Evolutionary conservation across 2,797 vertebrate species (phyloP).

Genomic region (Ceyx erithaca): DNA sequence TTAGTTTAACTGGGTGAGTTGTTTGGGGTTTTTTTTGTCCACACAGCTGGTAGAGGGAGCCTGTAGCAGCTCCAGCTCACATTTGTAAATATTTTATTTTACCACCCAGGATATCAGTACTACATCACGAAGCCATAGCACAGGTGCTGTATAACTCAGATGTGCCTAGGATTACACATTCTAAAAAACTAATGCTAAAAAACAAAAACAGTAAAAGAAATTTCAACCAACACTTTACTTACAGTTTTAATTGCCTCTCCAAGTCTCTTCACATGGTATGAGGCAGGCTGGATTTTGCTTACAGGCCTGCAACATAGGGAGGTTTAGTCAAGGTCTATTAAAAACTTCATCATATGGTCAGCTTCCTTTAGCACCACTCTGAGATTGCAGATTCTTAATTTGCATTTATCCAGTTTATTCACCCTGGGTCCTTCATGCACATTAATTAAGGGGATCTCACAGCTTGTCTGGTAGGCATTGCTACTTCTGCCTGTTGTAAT

Average conservation of each 20-base stretch:
- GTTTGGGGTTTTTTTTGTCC: background rate
- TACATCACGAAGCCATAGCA: conserved; percentile 18
- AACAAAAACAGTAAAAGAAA: background rate
- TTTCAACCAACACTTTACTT: background rate
- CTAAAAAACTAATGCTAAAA: background rate
- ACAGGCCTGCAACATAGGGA: background rate
- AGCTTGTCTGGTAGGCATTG: background rate
- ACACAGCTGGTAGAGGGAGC: background rate
- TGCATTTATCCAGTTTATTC: background rate
- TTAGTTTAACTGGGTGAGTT: background rate
- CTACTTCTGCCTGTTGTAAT: background rate
- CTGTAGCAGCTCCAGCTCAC: background rate
- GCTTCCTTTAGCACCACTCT: background rate
- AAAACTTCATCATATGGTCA: background rate
- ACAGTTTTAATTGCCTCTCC: conserved; percentile 29
- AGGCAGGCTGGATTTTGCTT: conserved; percentile 30
- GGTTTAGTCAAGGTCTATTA: conserved; percentile 37
- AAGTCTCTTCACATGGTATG: background rate
- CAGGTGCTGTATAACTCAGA: background rate
- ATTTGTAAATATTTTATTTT: conserved; percentile 64
- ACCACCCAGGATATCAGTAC: background rate
- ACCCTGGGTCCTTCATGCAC: background rate
- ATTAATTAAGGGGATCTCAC: conserved; percentile 3
- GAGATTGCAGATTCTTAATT: background rate
- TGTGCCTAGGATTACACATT: background rate